Conservation (phyloP, 2,797 vertebrate genomes). For the Lithobates sylvaticus region DNA sequence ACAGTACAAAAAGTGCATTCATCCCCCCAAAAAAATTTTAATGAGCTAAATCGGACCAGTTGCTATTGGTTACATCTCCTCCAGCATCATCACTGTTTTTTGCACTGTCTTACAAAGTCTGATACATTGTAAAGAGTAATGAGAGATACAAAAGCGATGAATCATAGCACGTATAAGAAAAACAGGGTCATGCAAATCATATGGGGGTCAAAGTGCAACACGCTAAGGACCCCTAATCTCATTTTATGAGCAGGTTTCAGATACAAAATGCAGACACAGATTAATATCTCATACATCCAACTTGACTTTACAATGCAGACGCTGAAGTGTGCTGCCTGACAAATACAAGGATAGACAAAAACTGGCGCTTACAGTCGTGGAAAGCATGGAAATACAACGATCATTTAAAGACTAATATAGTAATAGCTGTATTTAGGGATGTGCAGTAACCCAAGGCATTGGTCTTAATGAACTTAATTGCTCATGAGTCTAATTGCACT, state of each 20-base stretch:
- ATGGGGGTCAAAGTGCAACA: neutral
- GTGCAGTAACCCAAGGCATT: neutral
- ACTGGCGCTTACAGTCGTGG: too few relatives aligned
- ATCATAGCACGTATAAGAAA: neutral
- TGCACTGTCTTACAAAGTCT: too few relatives aligned
- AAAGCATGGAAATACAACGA: neutral
- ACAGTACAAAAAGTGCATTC: too few relatives aligned
- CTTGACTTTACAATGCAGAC: neutral
- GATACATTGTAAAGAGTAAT: too few relatives aligned
- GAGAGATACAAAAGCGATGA: neutral
- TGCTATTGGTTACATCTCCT: too few relatives aligned
- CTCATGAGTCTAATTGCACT: neutral
- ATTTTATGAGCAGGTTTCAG: neutral
- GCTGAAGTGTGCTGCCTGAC: neutral
- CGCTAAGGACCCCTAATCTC: too few relatives aligned
- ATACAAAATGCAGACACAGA: neutral
- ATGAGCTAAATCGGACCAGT: too few relatives aligned
- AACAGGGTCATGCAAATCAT: neutral
- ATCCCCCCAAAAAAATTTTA: too few relatives aligned
- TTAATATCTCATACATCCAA: neutral
- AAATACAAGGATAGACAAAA: neutral
- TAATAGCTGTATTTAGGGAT: neutral
- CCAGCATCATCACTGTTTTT: too few relatives aligned
- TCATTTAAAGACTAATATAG: neutral
- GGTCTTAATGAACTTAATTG: neutral